Conservation (phyloP, 2,113 vertebrate genomes). For the Atlantisia rogersi region DNA sequence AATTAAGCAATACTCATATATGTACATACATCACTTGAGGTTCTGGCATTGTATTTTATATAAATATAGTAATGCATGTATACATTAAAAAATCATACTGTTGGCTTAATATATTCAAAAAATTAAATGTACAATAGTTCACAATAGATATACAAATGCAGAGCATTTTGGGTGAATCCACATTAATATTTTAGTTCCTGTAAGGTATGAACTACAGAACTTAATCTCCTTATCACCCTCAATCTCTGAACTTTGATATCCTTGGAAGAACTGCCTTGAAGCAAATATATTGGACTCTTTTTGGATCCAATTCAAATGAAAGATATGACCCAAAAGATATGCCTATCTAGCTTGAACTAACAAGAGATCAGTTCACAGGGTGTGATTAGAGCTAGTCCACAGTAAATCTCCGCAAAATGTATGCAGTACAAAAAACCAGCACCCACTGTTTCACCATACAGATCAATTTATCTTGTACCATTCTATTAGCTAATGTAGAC, state of each 20-base stretch:
- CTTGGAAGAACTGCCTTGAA: neutral
- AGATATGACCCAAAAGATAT: neutral
- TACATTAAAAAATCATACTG: neutral
- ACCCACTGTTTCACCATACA: neutral
- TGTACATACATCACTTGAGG: neutral
- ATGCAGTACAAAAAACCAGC: neutral
- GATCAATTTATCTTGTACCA: neutral
- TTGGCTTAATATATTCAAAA: neutral
- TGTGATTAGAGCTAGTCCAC: neutral
- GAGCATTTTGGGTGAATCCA: neutral
- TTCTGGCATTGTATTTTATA: neutral
- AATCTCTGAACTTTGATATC: neutral
- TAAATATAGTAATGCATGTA: too few relatives aligned
- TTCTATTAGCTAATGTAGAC: neutral
- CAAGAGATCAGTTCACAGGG: neutral
- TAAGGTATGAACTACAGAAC: neutral
- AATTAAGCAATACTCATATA: neutral
- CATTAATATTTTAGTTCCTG: neutral
- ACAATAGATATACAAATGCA: neutral
- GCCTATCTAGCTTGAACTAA: neutral
- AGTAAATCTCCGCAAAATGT: neutral
- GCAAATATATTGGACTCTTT: neutral
- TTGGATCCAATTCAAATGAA: neutral
- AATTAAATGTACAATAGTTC: neutral
- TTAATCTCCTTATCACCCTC: neutral